These are phyloP conservation scores for Danio kyathit DNA, from an alignment of 2,797 vertebrate genomes.

Conservation along the genomic window DNA sequence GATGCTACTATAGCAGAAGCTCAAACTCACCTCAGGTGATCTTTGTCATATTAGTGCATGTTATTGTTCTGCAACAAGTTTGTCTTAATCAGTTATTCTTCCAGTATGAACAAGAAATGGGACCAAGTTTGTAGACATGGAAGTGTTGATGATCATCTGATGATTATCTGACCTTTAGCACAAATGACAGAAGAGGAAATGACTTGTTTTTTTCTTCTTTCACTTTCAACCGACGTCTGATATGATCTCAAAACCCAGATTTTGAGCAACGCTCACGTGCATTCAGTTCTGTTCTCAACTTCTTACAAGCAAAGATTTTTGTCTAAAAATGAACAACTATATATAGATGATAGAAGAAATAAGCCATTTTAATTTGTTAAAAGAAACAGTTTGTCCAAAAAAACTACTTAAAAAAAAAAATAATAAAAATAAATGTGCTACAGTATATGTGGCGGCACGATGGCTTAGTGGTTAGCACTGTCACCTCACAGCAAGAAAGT, in stretches of 20 bases:
- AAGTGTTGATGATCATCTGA: background rate
- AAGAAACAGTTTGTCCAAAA: too few species aligned
- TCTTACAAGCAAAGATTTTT: background rate
- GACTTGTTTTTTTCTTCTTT: background rate
- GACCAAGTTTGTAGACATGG: too few species aligned
- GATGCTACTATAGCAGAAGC: too few species aligned
- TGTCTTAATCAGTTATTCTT: background rate
- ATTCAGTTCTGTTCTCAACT: background rate
- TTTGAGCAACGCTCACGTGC: conserved; percentile 1
- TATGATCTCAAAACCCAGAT: background rate
- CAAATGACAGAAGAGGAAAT: conserved; percentile 5
- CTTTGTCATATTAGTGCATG: background rate
- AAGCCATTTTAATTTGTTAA: background rate
- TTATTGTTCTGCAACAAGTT: background rate
- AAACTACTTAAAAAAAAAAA: too few species aligned
- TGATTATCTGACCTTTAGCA: conserved; percentile 4
- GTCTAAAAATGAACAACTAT: background rate
- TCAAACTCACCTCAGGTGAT: too few species aligned
- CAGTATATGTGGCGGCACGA: too few species aligned
- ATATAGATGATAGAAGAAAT: too few species aligned
- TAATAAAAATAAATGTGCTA: too few species aligned
- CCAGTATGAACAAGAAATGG: too few species aligned
- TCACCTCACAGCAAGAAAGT: too few species aligned
- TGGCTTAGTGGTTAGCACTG: too few species aligned
- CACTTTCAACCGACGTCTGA: background rate